A percentile compares a stretch with the other conserved stretches of the same genome.
Evolutionary conservation across 1,140 invertebrate genomes (phyloP).

Genomic region (Platorchestia sp.): DNA sequence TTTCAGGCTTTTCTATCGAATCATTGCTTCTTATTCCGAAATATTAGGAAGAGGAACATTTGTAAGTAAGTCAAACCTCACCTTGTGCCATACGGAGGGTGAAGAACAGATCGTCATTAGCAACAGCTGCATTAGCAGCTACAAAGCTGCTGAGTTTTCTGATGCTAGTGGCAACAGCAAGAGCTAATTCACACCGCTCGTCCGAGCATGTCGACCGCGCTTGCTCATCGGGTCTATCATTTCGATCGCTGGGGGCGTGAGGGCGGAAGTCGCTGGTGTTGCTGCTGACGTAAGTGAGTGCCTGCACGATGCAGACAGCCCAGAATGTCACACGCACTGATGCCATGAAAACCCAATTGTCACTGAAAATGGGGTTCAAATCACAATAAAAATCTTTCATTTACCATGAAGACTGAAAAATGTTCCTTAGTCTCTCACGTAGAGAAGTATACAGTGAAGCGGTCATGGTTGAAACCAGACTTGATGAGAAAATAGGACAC

Average conservation of each 20-base stretch:
- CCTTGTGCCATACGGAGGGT: background rate
- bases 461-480: too few species aligned
- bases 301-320: background rate
- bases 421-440: too few species aligned
- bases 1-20: too few species aligned
- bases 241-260: too few species aligned
- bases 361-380: background rate
- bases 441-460: too few species aligned
- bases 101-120: background rate
- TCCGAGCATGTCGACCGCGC: background rate
- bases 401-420: too few species aligned
- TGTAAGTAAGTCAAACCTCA: too few species aligned
- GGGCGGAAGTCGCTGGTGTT: too few species aligned
- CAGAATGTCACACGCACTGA: background rate
- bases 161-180: background rate
- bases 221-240: too few species aligned
- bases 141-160: background rate
- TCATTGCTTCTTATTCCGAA: too few species aligned
- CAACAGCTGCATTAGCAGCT: background rate
- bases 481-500: too few species aligned
- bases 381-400: background rate
- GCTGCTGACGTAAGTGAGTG: background rate
- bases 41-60: too few species aligned
- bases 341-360: background rate
- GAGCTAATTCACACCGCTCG: background rate